phyloP scores from a whole-genome alignment of 2,113 vertebrate species.

The Corvus hawaiiensis region DNA sequence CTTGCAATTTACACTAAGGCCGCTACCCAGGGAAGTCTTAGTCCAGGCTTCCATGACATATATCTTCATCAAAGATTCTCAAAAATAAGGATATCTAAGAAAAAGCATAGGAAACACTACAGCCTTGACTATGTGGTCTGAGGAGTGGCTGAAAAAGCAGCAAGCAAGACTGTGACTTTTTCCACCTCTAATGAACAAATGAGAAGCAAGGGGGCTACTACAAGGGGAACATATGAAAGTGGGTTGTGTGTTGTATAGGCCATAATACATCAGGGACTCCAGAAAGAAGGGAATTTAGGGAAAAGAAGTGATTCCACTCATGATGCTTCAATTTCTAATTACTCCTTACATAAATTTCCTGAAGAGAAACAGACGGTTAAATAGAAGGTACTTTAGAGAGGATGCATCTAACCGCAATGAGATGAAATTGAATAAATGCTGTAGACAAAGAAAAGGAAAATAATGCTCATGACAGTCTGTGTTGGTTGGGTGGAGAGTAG shows the following conservation, averaged over 20 bases:
- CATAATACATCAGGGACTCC: background rate
- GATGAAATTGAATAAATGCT: background rate
- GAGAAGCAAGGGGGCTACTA: background rate
- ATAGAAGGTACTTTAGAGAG: background rate
- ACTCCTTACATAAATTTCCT: background rate
- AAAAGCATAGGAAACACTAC: background rate
- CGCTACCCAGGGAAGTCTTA: background rate
- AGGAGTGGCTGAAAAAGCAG: background rate
- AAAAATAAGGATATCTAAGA: background rate
- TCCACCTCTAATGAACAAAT: background rate
- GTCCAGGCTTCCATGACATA: background rate
- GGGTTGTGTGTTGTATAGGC: background rate
- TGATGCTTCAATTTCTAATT: background rate
- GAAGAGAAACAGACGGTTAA: background rate
- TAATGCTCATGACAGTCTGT: background rate
- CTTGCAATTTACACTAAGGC: background rate
- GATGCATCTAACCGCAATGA: background rate
- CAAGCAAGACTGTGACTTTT: background rate
- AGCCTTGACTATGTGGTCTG: background rate
- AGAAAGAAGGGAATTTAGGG: background rate
- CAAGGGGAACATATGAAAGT: background rate
- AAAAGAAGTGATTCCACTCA: background rate
- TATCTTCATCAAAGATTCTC: background rate
- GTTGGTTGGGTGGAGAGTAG: background rate
- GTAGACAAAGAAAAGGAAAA: background rate